These are phyloP conservation scores for Struthio camelus DNA, from an alignment of 2,113 vertebrate genomes.

Conservation along the genomic window DNA sequence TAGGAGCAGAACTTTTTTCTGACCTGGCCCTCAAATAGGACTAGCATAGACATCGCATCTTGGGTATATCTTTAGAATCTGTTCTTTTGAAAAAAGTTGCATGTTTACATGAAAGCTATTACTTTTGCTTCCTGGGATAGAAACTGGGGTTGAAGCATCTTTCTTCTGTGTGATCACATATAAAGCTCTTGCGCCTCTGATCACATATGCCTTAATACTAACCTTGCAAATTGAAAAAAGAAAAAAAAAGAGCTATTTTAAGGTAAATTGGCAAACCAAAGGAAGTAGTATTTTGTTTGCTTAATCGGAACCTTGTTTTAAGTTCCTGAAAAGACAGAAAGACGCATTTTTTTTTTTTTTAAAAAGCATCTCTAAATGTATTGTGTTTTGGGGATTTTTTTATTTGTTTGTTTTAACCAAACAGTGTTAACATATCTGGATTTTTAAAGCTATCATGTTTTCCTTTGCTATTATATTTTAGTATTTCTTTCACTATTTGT, in stretches of 20 bases:
- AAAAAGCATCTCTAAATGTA: background rate
- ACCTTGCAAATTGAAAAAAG: background rate
- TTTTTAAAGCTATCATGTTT: background rate
- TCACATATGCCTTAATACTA: background rate
- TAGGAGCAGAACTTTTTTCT: background rate
- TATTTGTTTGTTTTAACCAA: background rate
- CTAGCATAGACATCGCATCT: background rate
- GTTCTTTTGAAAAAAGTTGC: background rate
- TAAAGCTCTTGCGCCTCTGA: background rate
- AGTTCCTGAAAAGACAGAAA: background rate
- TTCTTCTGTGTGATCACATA: background rate
- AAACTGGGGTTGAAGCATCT: background rate
- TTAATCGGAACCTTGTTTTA: background rate
- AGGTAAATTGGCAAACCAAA: slow-evolving; percentile 18
- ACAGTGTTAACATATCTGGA: slow-evolving; percentile 47
- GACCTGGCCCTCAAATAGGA: background rate
- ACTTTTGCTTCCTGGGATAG: background rate
- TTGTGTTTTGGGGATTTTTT: background rate
- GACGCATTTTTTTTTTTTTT: background rate
- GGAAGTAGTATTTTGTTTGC: background rate
- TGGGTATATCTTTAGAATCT: background rate
- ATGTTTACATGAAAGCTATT: background rate
- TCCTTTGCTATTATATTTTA: background rate
- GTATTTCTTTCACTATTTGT: background rate
- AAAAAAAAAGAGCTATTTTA: background rate